Evolutionary conservation across 2,797 vertebrate species (phyloP).

Genomic region (Tragopan temminckii): DNA sequence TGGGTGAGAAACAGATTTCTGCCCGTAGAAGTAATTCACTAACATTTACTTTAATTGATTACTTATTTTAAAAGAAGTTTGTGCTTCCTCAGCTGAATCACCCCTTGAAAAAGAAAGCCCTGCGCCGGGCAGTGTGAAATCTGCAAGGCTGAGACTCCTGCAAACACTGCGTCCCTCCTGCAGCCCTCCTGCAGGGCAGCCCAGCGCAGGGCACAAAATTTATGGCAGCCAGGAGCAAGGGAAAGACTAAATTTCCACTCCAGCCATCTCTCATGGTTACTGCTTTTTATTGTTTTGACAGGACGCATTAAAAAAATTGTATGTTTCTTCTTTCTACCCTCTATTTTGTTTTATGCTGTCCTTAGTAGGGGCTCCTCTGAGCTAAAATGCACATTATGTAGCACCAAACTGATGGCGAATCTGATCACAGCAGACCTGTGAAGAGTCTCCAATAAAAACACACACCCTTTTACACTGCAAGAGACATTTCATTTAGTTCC

Average conservation of each 20-base stretch:
- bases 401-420: not conserved
- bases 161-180: not conserved
- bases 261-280: not conserved
- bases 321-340: not conserved
- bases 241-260: not conserved
- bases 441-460: not conserved
- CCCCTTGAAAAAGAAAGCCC: not conserved
- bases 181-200: not conserved
- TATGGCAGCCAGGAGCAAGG: not conserved
- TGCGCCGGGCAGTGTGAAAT: not conserved
- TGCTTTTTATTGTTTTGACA: slow-evolving; percentile 30
- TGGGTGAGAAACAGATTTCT: not conserved
- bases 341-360: not conserved
- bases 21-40: not conserved
- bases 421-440: not conserved
- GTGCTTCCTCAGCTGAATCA: not conserved
- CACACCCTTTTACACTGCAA: not conserved
- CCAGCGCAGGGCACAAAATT: not conserved
- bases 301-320: not conserved
- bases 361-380: not conserved
- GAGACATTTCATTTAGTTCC: accelerated
- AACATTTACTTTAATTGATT: not conserved
- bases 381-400: not conserved
- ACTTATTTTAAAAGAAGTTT: not conserved
- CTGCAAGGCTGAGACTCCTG: not conserved